Conservation (phyloP, 2,888 invertebrate species). For the Drosophila picticornis region DNA sequence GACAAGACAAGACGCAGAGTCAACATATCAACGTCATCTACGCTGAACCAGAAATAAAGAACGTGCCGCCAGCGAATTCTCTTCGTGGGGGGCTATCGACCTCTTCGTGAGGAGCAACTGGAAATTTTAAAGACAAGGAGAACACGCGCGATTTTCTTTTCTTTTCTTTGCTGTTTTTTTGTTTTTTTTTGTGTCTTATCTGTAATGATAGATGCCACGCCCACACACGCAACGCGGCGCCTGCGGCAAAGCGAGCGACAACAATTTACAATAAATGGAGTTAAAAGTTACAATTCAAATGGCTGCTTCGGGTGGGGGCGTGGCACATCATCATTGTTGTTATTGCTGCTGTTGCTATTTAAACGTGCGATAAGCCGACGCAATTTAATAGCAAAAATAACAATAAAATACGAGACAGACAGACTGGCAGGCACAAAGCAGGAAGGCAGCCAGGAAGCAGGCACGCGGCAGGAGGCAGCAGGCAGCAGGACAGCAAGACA, state of each 20-base stretch:
- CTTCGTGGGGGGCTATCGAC: constrained; percentile 54
- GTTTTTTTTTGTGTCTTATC: constrained; percentile 52
- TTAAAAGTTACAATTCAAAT: constrained; percentile 81
- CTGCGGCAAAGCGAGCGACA: constrained; percentile 61
- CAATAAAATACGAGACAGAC: constrained; percentile 74
- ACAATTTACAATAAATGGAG: constrained; percentile 82
- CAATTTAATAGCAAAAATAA: constrained; percentile 82
- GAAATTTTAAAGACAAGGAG: constrained; percentile 29
- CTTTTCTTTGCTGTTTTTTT: constrained; percentile 3
- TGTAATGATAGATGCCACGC: constrained; percentile 80
- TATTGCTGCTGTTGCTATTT: constrained; percentile 61
- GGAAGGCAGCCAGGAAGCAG: constrained; percentile 9
- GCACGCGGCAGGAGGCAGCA: not conserved
- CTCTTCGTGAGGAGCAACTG: constrained; percentile 27
- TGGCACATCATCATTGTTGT: constrained; percentile 42
- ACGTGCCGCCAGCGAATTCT: constrained; percentile 44
- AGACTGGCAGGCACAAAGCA: constrained; percentile 33
- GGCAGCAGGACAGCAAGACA: constrained; percentile 3
- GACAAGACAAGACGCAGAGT: constrained; percentile 9
- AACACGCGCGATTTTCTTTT: constrained; percentile 47
- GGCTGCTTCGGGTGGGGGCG: constrained; percentile 15
- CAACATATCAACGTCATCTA: constrained; percentile 27
- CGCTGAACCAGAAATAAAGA: constrained; percentile 8
- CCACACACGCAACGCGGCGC: constrained; percentile 48
- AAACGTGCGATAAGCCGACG: constrained; percentile 81